A percentile compares a stretch with the other conserved stretches of the same genome.
These are phyloP conservation scores for Heliornis fulica DNA, from an alignment of 2,113 vertebrate genomes.

Conservation along the genomic window DNA sequence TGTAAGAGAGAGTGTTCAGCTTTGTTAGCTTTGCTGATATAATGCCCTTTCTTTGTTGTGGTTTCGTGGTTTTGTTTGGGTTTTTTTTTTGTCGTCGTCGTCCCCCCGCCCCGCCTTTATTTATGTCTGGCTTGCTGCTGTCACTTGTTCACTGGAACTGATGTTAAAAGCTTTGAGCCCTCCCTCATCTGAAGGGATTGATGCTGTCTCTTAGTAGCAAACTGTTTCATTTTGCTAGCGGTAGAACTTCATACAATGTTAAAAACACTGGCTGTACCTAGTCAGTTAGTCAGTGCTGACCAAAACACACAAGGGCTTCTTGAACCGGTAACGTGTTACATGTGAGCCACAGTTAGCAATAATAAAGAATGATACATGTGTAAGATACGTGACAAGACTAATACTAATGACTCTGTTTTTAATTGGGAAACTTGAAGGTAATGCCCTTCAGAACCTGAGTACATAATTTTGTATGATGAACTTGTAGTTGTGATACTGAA, in stretches of 20 bases:
- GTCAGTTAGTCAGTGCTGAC: neutral
- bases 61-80: no score
- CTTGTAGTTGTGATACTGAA: neutral
- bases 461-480: neutral
- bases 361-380: neutral
- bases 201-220: neutral
- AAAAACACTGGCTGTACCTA: neutral
- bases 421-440: neutral
- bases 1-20: neutral
- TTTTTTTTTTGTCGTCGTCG: no score
- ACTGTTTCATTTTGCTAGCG: neutral
- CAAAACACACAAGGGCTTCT: neutral
- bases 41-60: no score
- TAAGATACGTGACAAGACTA: neutral
- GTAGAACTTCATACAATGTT: neutral
- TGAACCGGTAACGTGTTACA: rapidly evolving
- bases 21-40: neutral
- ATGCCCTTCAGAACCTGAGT: neutral
- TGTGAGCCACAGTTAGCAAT: neutral
- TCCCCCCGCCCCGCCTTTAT: neutral
- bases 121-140: neutral
- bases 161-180: neutral
- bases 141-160: neutral
- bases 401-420: neutral
- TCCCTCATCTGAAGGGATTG: neutral